Conservation (phyloP, 2,888 invertebrate genomes). For the Lasioglossum villosulum region DNA sequence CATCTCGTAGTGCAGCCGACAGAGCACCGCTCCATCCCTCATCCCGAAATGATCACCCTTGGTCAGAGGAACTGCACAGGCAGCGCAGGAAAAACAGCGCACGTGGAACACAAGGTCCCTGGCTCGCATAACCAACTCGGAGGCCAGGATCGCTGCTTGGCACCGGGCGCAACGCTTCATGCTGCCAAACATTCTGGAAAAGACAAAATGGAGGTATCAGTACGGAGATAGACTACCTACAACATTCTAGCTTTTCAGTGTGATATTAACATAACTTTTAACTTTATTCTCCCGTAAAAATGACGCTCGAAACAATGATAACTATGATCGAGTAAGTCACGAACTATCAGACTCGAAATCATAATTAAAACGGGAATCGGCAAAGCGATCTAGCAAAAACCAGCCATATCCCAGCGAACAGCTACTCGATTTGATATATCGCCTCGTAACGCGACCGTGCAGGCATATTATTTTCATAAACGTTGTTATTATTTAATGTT, state of each 20-base stretch:
- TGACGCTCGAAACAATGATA: not conserved
- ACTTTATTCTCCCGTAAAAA: not conserved
- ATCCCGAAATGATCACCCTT: constrained; percentile 98
- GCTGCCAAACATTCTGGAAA: constrained; percentile 92
- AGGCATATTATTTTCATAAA: not conserved
- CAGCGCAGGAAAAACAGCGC: constrained; percentile 96
- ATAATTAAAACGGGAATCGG: not conserved
- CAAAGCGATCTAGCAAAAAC: not conserved
- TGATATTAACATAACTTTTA: not conserved
- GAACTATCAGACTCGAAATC: not conserved
- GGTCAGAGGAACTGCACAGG: constrained; percentile 93
- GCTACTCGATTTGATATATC: not conserved
- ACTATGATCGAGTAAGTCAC: not conserved
- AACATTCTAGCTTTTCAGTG: not conserved
- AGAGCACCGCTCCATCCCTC: constrained; percentile 94
- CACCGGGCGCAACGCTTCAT: constrained; percentile 96
- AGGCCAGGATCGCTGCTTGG: constrained; percentile 93
- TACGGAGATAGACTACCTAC: not conserved
- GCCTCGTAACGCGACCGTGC: not conserved
- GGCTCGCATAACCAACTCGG: constrained; percentile 97
- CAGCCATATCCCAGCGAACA: not conserved
- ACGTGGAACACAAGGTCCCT: constrained; percentile 97
- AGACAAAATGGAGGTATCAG: constrained; percentile 12
- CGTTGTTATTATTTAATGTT: constrained; percentile 2
- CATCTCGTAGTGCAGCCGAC: constrained; percentile 91